Evolutionary conservation across 1,140 invertebrate genomes (phyloP), one percentile per base, ranked within the genome.

Genomic region (Ooceraea biroi): DNA sequence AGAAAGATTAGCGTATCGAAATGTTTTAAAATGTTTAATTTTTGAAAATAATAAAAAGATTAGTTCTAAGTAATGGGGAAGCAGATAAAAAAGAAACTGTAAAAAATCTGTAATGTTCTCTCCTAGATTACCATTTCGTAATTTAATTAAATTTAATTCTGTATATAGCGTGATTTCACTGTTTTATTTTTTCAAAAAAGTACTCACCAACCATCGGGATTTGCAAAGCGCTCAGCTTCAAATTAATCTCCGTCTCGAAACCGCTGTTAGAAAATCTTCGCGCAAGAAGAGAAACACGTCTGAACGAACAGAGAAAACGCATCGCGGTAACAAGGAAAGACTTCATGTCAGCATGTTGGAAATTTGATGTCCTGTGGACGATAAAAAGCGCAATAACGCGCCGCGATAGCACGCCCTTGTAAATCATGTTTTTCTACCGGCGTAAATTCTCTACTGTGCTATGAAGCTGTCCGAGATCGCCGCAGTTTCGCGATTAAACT

Each of bases 341-440:
- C 65, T 57, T 80, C 50, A 22, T 30, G 36, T 52, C 50, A 17
- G 52, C 25, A 57, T 55, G 50, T 69, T 80, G 76, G 76, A 80
- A 80, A 80, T 80, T 69, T 57, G 76, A 80, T 80, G 52, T 80
- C 50, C 50, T n/a, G 65, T 22, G 61, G 76, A 63, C 65, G 76
- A 80, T 80, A 80, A 80, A 80, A 80, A 80, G 65, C 50, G 25
- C 76, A 80, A 80, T 80, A 80, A 80, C 65, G 50, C 30, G 36
- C 30, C 25, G 41, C 76, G 76, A 71, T 80, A 80, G 50, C 50
- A 46, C 41, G 12, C n/a, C 50, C 52, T 69, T 80, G 50, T 71
- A 80, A 80, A 80, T 80, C 66, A 80, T 80, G 76, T 80, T 80
- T 71, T 55, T 71, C 22, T 22, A 25, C 36, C 36, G 50, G 52